Base-by-base conservation (phyloP, 2,888 invertebrate genomes). In the Fabriciana adippe region DNA sequence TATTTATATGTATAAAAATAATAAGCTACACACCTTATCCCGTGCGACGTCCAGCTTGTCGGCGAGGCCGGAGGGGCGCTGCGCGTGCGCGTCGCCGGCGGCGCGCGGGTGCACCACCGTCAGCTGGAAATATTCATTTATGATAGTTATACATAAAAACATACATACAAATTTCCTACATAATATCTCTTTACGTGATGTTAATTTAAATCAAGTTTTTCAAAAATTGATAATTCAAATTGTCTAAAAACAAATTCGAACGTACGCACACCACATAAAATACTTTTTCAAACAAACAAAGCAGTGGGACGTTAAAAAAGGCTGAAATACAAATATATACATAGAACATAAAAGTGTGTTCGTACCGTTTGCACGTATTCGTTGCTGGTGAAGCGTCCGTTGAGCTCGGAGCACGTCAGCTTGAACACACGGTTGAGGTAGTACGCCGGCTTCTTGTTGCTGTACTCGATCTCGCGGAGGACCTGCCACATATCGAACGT, bases 391-490 rank as follows among this genome's bases (percentile, higher is more conserved):
- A 98, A 98, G 61, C 98, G 94, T 3, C 98, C 98, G 88, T 96
- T 97, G 70, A 98, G 94, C 87, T 98, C 98, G 0, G 98, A 97
- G 90, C 99, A 99, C 71, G 97, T 96, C 60, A 99, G 94, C 83
- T 98, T 98, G 93, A 99, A 99, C 31, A 97, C 98, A 73, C 99
- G 95, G 92, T 98, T 98, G 74, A 99, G 93, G 86, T 98, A 98
- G 87, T 98, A 98, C 13, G 98, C 98, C 3, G 99, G 99, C 84
- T 99, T 98, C 80, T 97, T 97, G 93, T 99, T 99, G 84, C 97
- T 97, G 93, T 99, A 99, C 76, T 96, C 96, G 72, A 98, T 95
- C 80, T 96, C 95, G 45, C 96, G 94, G 60, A 98, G 93, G 55
- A 95, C 90, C 92, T 93, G 90, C 45, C 1, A 54, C 3, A 50